Percentiles rank a stretch among this genome's conserved stretches.
These are phyloP conservation scores for Capitulum mitella DNA, from an alignment of 2,888 invertebrate species.

Conservation along the genomic window DNA sequence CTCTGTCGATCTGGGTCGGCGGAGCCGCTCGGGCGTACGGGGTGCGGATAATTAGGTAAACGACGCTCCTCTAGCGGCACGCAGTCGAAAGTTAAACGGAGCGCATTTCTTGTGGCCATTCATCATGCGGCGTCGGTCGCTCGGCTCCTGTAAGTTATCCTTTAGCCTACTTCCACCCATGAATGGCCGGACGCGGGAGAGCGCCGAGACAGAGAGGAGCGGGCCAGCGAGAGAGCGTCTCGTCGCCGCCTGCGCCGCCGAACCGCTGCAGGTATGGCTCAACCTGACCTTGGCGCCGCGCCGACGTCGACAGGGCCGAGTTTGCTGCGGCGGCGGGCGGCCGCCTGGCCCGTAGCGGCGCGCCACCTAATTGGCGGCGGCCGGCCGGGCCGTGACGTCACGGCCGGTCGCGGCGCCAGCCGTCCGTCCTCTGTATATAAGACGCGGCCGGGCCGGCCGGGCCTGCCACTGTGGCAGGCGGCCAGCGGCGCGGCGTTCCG, in stretches of 20 bases:
- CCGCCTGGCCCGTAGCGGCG: neutral
- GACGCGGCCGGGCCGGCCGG: neutral
- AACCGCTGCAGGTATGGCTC: neutral
- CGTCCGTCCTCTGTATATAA: slow-evolving; percentile 3
- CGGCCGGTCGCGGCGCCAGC: neutral
- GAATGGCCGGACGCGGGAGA: neutral
- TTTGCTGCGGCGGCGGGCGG: neutral
- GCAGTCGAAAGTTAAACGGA: neutral
- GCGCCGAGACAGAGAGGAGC: neutral
- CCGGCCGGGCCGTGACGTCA: neutral
- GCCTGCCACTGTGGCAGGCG: neutral
- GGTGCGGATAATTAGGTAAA: neutral
- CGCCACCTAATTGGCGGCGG: neutral
- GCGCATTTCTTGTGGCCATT: neutral
- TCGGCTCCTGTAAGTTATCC: neutral
- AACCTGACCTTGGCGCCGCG: slow-evolving; percentile 6
- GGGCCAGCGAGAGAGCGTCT: neutral
- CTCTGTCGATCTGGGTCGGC: too few relatives aligned
- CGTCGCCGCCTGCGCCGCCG: neutral
- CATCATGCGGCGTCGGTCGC: neutral
- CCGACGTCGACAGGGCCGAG: neutral
- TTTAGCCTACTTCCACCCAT: slow-evolving; percentile 8
- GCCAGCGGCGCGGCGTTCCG: neutral
- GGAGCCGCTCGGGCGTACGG: too few relatives aligned
- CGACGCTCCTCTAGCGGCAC: neutral